Conservation (phyloP, 2,888 invertebrate species). For the Trissolcus japonicus region DNA sequence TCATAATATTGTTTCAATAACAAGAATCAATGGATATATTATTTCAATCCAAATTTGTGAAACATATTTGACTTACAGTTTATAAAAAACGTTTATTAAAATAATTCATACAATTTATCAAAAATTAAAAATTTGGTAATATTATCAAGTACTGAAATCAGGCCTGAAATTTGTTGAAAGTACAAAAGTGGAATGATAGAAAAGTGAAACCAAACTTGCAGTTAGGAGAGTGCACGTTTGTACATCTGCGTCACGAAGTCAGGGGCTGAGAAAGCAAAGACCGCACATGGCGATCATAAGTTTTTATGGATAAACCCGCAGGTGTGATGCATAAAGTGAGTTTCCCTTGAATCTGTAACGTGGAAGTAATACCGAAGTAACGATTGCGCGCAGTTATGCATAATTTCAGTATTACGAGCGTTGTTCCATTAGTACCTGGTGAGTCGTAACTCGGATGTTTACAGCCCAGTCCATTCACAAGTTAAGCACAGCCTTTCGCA, state of each 20-base stretch:
- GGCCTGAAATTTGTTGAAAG: not conserved
- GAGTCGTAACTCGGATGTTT: constrained; percentile 62
- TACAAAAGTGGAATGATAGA: not conserved
- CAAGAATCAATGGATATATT: too few species aligned
- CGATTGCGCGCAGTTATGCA: constrained; percentile 57
- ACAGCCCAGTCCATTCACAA: constrained; percentile 58
- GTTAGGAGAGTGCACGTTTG: constrained; percentile 34
- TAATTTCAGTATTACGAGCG: constrained; percentile 59
- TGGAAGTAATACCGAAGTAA: constrained; percentile 35
- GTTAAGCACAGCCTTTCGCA: constrained; percentile 47
- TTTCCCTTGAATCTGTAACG: constrained; percentile 52
- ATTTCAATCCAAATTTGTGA: not conserved
- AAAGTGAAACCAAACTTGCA: constrained; percentile 18
- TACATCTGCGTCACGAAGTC: constrained; percentile 46
- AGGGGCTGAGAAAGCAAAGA: constrained; percentile 43
- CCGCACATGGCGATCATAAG: constrained; percentile 58
- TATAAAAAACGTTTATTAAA: not conserved
- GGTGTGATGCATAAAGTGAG: constrained; percentile 54
- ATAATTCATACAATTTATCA: not conserved
- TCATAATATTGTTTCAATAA: too few species aligned
- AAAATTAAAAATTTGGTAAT: not conserved
- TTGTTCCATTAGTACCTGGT: constrained; percentile 58
- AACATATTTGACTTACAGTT: not conserved
- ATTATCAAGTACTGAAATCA: too few species aligned
- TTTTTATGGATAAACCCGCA: constrained; percentile 60